phyloP scores from a whole-genome alignment of 2,888 invertebrate species.

The Xestia xanthographa region DNA sequence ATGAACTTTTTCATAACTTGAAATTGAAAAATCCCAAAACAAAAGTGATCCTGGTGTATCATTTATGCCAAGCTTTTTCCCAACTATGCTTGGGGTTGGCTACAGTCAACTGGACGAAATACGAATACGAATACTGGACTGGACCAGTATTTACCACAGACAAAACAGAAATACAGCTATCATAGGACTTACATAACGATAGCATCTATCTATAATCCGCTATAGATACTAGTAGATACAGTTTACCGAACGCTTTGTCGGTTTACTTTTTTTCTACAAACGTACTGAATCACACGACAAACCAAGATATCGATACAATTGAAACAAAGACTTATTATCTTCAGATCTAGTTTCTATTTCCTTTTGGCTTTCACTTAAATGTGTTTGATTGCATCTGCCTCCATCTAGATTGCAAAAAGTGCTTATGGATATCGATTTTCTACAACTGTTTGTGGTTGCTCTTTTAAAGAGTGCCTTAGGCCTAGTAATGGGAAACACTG shows the following conservation, averaged over 20 bases:
- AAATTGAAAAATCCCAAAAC: background rate
- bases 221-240: background rate
- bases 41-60: background rate
- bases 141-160: background rate
- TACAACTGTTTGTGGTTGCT: background rate
- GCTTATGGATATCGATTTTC: conserved; percentile 38
- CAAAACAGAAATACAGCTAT: background rate
- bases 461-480: too few species aligned
- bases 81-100: background rate
- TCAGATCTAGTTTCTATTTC: conserved; percentile 48
- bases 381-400: conserved; percentile 15
- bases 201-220: background rate
- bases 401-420: conserved; percentile 14
- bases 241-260: background rate
- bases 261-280: conserved; percentile 9
- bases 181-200: background rate
- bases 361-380: conserved; percentile 42
- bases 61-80: background rate
- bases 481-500: background rate
- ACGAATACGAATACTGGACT: too few species aligned
- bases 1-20: background rate
- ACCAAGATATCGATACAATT: conserved; percentile 27
- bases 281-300: conserved; percentile 25
- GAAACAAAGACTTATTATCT: conserved; percentile 35
- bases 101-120: background rate